These are phyloP conservation scores for Pristionchus entomophagus DNA, from an alignment of 2,888 invertebrate genomes.

Conservation along the genomic window DNA sequence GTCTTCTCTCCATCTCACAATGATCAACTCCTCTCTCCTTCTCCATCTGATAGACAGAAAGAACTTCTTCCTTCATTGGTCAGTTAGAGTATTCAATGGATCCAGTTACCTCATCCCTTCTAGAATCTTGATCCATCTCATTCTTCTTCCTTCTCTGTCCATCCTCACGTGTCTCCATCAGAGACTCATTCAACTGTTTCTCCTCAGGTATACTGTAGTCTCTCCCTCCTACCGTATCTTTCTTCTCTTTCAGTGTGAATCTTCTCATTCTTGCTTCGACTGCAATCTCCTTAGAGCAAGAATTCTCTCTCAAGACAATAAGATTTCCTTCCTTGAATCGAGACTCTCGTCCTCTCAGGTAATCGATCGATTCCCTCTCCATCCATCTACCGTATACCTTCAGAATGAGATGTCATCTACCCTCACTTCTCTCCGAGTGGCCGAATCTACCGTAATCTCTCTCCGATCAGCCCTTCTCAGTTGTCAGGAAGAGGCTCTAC, in stretches of 20 bases:
- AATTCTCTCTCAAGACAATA: neutral
- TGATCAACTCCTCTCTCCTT: conserved; percentile 11
- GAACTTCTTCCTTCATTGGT: neutral
- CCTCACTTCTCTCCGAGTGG: neutral
- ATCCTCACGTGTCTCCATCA: conserved; percentile 49
- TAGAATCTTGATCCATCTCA: conserved; percentile 42
- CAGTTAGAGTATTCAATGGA: too few relatives aligned
- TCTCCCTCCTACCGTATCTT: neutral
- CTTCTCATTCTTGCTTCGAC: conserved; percentile 36
- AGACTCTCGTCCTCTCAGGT: neutral
- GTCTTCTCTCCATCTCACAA: conserved; percentile 39
- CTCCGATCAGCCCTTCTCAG: conserved; percentile 27
- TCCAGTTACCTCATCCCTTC: conserved; percentile 5
- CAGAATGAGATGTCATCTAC: conserved; percentile 1
- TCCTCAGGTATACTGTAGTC: conserved; percentile 44
- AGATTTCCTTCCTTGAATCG: neutral
- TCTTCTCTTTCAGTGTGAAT: neutral
- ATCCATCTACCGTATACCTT: too few relatives aligned
- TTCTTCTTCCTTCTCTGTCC: neutral
- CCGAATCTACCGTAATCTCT: conserved; percentile 31
- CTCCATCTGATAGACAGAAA: conserved; percentile 24
- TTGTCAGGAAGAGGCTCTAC: conserved; percentile 47
- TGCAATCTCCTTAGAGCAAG: conserved; percentile 32
- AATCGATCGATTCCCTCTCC: too few relatives aligned
- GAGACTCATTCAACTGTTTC: conserved; percentile 51